These are phyloP conservation scores for Ophioninae sp. DNA, from an alignment of 2,888 invertebrate species.

Conservation along the genomic window DNA sequence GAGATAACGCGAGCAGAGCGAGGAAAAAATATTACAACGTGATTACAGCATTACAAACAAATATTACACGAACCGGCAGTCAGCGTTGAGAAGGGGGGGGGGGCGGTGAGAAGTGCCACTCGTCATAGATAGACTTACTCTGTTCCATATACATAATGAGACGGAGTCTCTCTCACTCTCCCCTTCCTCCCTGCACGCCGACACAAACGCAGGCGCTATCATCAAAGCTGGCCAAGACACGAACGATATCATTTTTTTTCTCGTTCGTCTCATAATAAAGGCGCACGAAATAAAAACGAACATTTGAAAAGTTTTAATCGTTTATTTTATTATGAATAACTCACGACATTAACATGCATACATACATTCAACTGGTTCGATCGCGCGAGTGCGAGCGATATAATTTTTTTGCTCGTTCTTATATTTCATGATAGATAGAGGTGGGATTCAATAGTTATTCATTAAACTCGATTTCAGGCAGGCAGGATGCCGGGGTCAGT, in stretches of 20 bases:
- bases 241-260: conserved; percentile 13
- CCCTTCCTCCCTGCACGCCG: no score
- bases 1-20: no score
- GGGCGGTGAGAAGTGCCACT: no score
- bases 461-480: conserved; percentile 79
- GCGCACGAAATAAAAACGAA: conserved; percentile 18
- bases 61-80: no score
- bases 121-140: no score
- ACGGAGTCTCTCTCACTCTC: no score
- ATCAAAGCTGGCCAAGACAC: background rate
- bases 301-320: conserved; percentile 27
- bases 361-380: conserved; percentile 25
- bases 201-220: no score
- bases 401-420: conserved; percentile 42
- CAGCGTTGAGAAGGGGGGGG: no score
- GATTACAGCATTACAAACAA: no score
- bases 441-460: conserved; percentile 80
- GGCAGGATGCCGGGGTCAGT: conserved; percentile 79
- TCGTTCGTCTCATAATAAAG: conserved; percentile 7
- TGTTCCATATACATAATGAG: no score
- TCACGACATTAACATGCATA: conserved; percentile 12
- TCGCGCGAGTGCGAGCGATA: conserved; percentile 47
- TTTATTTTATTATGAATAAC: conserved; percentile 35
- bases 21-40: no score
- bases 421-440: conserved; percentile 70